Base-by-base conservation (phyloP, 2,113 vertebrate genomes). In the Sterna hirundo region DNA sequence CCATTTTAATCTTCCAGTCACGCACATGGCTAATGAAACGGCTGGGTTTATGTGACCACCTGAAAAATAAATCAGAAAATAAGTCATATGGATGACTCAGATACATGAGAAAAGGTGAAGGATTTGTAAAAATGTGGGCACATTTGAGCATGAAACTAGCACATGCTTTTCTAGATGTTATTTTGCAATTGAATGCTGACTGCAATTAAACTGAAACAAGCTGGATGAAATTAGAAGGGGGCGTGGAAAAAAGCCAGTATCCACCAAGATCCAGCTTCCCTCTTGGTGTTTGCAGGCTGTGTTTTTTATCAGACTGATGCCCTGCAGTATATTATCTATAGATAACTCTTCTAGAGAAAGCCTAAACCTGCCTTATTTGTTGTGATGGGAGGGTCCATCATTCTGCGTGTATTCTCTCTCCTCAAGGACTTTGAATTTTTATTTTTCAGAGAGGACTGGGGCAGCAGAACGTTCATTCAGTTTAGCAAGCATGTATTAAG, bases 1-100 rank as follows among this genome's bases (percentile, higher is more conserved):
- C 97, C 99, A 98, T 54, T 98, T 98, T 91, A 99, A 98, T 94
- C 98, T 99, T 93, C 99, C 99, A 93, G 99, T 97, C 93, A 99
- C 96, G 55, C 99, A 99, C 99, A 99, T 98, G 75, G 99, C 99
- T 82, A 99, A 98, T 87, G 99, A 99, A 80, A 99, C 99, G 0
- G 99, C 99, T 25, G 99, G 99, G 97, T 99, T 99, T 90, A 99
- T 97, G 52, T 99, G 99, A 46, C 98, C 99, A 88, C 99, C 99
- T 99, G 96, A 47, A 97, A 96, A 90, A 74, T 89, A 92, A 93
- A 95, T 49, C 84, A 90, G 51, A 80, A 91, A 81, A 46, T 61
- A 69, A 87, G 89, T 72, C 46, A 58, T 42, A 12, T 30, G n/a
- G 62, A 84, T 79, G 74, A 85, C 68, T 79, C 51, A 2, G 71